Percentiles rank a stretch among this genome's conserved stretches.
Conservation (phyloP, 2,113 vertebrate genomes). For the Pycnonotus jocosus region DNA sequence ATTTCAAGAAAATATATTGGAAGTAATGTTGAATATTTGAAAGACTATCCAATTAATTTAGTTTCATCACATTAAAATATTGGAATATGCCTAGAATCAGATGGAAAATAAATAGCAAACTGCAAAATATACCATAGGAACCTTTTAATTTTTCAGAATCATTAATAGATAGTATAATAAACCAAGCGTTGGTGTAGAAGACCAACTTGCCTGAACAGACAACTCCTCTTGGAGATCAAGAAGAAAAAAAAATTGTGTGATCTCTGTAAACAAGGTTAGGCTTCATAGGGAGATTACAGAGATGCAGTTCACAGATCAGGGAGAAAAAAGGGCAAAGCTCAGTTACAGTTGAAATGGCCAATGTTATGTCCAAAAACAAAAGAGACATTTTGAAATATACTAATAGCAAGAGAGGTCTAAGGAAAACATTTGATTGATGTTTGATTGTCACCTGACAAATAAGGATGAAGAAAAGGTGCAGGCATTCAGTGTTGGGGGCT, state of each 20-base stretch:
- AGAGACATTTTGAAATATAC: background rate
- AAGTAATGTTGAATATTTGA: background rate
- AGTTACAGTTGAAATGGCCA: background rate
- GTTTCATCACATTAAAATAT: background rate
- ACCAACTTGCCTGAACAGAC: background rate
- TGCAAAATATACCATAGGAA: background rate
- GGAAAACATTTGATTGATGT: background rate
- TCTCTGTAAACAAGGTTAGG: background rate
- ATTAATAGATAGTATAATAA: background rate
- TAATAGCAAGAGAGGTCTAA: background rate
- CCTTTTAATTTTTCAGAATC: background rate
- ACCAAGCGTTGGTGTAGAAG: background rate
- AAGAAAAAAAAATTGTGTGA: background rate
- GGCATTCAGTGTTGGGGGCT: background rate
- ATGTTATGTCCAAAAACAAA: background rate
- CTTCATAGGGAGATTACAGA: background rate
- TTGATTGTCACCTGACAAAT: background rate
- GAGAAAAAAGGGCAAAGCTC: background rate
- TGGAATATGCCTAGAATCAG: background rate
- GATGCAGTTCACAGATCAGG: background rate
- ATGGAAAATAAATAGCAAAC: background rate
- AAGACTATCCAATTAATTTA: background rate
- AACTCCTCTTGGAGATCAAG: background rate
- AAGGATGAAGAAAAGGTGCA: background rate
- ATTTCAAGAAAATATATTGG: background rate